phyloP scores from a whole-genome alignment of 1,140 invertebrate species.

The Daktulosphaira vitifoliae region DNA sequence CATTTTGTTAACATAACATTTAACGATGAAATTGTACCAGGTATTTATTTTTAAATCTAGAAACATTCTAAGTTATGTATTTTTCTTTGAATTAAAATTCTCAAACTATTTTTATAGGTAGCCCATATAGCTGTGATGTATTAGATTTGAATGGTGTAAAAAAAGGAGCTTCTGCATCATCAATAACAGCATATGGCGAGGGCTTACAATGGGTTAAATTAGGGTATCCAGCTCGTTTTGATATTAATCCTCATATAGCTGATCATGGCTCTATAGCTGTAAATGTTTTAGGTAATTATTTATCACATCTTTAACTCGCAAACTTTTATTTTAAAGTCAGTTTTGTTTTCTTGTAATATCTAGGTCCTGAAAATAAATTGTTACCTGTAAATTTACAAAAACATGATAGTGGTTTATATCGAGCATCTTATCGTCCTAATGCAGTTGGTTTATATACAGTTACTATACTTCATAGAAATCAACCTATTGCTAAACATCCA shows the following conservation, averaged over 20 bases:
- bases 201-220: slow-evolving; percentile 50
- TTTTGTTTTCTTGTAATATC: slow-evolving; percentile 34
- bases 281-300: slow-evolving; percentile 38
- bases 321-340: background rate
- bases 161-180: slow-evolving; percentile 39
- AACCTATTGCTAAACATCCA: slow-evolving; percentile 52
- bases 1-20: slow-evolving; percentile 96
- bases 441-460: slow-evolving; percentile 56
- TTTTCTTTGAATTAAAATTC: background rate
- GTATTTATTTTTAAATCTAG: slow-evolving; percentile 41
- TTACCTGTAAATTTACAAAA: slow-evolving; percentile 48
- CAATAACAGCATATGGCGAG: slow-evolving; percentile 45
- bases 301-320: background rate
- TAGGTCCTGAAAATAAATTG: slow-evolving; percentile 52
- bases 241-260: slow-evolving; percentile 46
- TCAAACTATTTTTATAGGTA: slow-evolving; percentile 49
- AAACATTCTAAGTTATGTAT: too few species aligned
- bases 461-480: slow-evolving; percentile 48
- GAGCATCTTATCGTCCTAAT: slow-evolving; percentile 51
- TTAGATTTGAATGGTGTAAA: slow-evolving; percentile 43
- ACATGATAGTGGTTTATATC: slow-evolving; percentile 47
- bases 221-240: slow-evolving; percentile 52
- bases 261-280: slow-evolving; percentile 39
- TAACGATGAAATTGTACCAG: slow-evolving; percentile 84
- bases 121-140: slow-evolving; percentile 70